Base-by-base conservation (phyloP, 2,113 vertebrate genomes). In the Lonchura striata region DNA sequence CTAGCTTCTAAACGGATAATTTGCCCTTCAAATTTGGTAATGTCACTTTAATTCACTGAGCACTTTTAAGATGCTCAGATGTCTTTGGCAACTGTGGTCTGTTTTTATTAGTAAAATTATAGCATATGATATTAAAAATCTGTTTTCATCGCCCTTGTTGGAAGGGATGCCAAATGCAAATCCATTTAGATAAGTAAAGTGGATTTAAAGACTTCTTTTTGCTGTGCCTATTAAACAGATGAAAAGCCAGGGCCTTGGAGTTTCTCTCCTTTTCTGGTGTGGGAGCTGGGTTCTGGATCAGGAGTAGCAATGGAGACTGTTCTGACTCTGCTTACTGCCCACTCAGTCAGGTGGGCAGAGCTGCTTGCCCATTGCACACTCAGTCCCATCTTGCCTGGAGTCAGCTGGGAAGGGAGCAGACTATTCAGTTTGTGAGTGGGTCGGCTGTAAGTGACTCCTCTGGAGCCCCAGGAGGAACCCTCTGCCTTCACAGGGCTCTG, bases 81-180 rank as follows among this genome's bases (percentile, higher is more conserved):
- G 60, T 44, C 47, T 94, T 92, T 96, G 82, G 92, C 75, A 90
- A 66, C 35, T 4, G 27, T 7, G 35, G 35, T 49, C 75, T 85
- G 74, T 54, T 93, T 92, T 90, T 66, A 88, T 88, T 88, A 86
- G 82, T 77, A 90, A 93, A 94, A 83, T 92, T 88, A 88, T 88
- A 95, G 75, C 75, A 52, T 66, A 60, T 69, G 74, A 85, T 88
- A 96, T 77, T 49, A 44, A 93, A 57, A 66, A 80, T 74, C 39
- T 94, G 39, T 88, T 92, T 95, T 83, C 59, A 10, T 77, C 91
- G 59, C 79, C 47, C 42, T 41, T 13, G 31, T 56, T 74, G 71
- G 70, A 93, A 71, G 79, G 76, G 59, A 88, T 87, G 85, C 63
- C 54, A 91, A 95, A 95, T 65, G 59, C 68, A 92, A 95, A 90